phyloP scores from a whole-genome alignment of 2,113 vertebrate genomes.

The Dolichotis patagonum region DNA sequence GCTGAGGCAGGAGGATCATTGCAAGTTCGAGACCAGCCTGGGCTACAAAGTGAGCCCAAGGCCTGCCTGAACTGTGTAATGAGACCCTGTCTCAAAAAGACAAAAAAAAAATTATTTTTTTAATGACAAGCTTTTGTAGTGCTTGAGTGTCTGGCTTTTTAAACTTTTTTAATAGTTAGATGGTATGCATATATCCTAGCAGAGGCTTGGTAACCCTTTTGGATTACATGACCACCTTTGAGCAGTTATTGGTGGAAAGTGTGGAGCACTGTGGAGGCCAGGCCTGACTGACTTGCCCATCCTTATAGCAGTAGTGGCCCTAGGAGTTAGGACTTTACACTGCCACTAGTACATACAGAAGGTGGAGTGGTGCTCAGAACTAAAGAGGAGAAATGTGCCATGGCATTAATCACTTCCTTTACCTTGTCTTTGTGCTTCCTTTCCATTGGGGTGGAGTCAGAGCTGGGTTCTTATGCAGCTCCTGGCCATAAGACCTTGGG shows the following conservation, averaged over 20 bases:
- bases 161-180: not conserved
- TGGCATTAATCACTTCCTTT: not conserved
- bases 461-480: not conserved
- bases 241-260: not conserved
- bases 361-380: not conserved
- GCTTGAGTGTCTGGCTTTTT: not conserved
- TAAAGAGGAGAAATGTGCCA: not conserved
- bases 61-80: too few species aligned
- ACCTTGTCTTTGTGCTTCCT: not conserved
- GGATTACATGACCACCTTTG: not conserved
- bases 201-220: not conserved
- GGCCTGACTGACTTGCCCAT: not conserved
- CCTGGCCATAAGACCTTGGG: too few species aligned
- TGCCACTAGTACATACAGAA: not conserved
- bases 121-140: constrained; percentile 30
- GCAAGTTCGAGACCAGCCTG: too few species aligned
- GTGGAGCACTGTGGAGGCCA: not conserved
- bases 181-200: not conserved
- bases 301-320: not conserved
- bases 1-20: too few species aligned
- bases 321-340: not conserved
- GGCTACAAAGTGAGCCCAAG: too few species aligned
- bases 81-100: too few species aligned
- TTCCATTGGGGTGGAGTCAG: not conserved
- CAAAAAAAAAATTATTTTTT: not conserved